Percentiles rank a stretch among this genome's conserved stretches.
Evolutionary conservation across 2,797 vertebrate species (phyloP).

Genomic region (Carcharodon carcharias): DNA sequence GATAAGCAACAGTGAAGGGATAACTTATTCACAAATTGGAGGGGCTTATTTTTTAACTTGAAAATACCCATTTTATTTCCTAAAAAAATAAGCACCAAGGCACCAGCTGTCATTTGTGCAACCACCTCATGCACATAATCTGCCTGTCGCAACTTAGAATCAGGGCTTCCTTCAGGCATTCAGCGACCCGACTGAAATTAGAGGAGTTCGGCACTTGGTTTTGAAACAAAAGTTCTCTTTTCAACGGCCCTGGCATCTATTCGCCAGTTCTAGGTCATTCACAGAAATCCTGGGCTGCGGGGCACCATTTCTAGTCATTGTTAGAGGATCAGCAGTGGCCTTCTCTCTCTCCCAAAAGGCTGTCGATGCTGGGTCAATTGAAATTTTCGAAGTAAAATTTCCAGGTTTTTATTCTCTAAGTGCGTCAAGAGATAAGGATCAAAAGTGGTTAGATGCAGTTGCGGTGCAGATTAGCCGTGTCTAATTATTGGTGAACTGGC

Average conservation of each 20-base stretch:
- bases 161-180: not conserved
- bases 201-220: not conserved
- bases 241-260: not conserved
- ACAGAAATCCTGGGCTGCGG: not conserved
- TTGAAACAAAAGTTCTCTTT: not conserved
- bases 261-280: not conserved
- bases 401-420: not conserved
- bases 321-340: not conserved
- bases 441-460: not conserved
- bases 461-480: not conserved
- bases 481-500: not conserved
- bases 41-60: not conserved
- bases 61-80: not conserved
- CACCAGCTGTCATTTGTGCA: not conserved
- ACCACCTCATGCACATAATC: not conserved
- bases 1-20: not conserved
- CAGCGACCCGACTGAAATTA: not conserved
- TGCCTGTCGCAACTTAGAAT: not conserved
- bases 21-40: not conserved
- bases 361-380: not conserved
- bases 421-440: not conserved
- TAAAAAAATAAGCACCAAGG: not conserved
- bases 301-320: not conserved
- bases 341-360: not conserved
- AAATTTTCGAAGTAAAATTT: not conserved